Conservation (phyloP, 1,140 invertebrate genomes). For the Thaumetopoea pityocampa region DNA sequence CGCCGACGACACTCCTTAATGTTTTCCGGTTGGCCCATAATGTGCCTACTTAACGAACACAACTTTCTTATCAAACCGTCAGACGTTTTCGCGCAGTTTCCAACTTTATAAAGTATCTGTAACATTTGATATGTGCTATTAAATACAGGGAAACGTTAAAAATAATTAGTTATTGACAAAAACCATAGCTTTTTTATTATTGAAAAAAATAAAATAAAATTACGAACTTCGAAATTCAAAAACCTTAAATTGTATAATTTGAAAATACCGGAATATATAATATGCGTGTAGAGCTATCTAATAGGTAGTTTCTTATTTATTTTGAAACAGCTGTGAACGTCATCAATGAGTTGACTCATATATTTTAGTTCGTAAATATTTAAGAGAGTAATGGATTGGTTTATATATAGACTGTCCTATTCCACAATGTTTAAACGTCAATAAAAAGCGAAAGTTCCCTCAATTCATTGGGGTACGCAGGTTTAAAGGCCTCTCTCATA, state of each 20-base stretch:
- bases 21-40: conserved; percentile 57
- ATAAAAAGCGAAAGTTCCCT: conserved; percentile 25
- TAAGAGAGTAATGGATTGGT: no score
- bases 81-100: conserved; percentile 39
- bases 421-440: conserved; percentile 1
- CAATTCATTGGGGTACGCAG: conserved; percentile 26
- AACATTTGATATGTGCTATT: conserved; percentile 16
- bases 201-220: not conserved
- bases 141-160: conserved; percentile 11
- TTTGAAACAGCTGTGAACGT: no score
- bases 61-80: conserved; percentile 58
- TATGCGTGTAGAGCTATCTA: no score
- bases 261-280: not conserved
- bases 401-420: conserved; percentile 6
- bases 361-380: no score
- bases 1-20: conserved; percentile 49
- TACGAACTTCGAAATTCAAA: not conserved
- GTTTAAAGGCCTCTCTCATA: conserved; percentile 39
- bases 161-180: no score
- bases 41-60: conserved; percentile 65
- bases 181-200: not conserved
- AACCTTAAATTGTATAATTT: not conserved
- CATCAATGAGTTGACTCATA: no score
- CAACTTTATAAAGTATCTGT: conserved; percentile 39
- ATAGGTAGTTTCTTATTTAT: no score